Evolutionary conservation across 2,888 invertebrate species (phyloP), one percentile per base, ranked within the genome.

Genomic region (Cacoxenus indagator): DNA sequence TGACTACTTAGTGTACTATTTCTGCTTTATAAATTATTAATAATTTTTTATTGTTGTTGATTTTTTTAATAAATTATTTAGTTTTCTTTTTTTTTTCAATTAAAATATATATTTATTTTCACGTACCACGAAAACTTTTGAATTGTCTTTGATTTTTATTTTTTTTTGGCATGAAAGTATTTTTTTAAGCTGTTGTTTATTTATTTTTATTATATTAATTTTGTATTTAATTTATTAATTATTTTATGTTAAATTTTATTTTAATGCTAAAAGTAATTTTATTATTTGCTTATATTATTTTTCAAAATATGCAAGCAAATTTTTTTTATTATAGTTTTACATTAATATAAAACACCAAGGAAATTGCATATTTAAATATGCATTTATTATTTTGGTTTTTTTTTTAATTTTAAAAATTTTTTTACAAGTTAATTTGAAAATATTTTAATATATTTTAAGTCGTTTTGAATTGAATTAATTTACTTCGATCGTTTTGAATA

Each of bases 111-210:
- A n/a, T n/a, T n/a, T n/a, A n/a, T n/a, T n/a, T 75, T 68, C 76
- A 79, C 79, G 71, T 79, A 79, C 79, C 79, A 83, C 83, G 82
- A 19, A 73, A 64, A 70, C 57, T 57, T n/a, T n/a, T 57, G 17
- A 65, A 6, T 31, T 54, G 8, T 26, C 26, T 4, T 31, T 2
- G 26, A 55, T n/a, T 19, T 24, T 6, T 57, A 55, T n/a, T 19
- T 24, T 6, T 57, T 66, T 43, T n/a, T 8, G 31, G 9, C 4
- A 11, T 22, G 29, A 46, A 62, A 22, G 26, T 24, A 45, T 67
- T 9, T 31, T 14, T 26, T 45, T 67, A 59, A 14, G 17, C 22
- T 48, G 37, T 17, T 65, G 31, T 19, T 37, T 31, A 37, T 31
- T 43, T 54, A 26, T 19, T 55, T 55, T 65, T n/a, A 17, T 43